Percentiles rank a stretch among this genome's conserved stretches.
These are phyloP conservation scores for Sialia sialis DNA, from an alignment of 2,113 vertebrate species.

Conservation along the genomic window DNA sequence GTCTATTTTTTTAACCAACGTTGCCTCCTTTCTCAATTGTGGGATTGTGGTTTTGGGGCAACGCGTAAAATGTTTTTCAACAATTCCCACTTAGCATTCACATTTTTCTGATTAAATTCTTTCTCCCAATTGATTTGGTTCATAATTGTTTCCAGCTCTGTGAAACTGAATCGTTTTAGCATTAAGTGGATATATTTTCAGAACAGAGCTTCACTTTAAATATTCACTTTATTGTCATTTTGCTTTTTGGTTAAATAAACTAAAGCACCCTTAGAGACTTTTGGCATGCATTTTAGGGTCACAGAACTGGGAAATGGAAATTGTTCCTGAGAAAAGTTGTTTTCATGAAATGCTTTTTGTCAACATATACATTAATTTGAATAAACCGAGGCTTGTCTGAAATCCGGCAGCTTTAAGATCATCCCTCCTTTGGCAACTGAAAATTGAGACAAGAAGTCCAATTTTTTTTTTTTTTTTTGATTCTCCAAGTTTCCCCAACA, in stretches of 20 bases:
- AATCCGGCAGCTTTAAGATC: background rate
- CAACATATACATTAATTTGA: background rate
- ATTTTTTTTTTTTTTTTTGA: background rate
- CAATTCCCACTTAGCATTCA: constrained; percentile 61
- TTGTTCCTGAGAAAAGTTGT: constrained; percentile 6
- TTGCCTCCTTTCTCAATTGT: constrained; percentile 51
- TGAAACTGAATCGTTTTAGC: background rate
- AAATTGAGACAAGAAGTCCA: background rate
- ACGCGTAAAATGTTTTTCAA: constrained; percentile 48
- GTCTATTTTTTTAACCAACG: background rate
- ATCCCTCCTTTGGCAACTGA: background rate
- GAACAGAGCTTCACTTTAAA: constrained; percentile 35
- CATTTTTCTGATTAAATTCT: constrained; percentile 59
- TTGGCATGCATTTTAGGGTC: background rate
- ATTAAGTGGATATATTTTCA: constrained; percentile 40
- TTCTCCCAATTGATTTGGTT: constrained; percentile 51
- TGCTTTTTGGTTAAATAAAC: constrained; percentile 12
- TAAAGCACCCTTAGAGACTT: background rate
- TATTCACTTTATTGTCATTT: constrained; percentile 19
- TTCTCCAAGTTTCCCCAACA: background rate
- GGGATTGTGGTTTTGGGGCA: constrained; percentile 62
- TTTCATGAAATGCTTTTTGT: background rate
- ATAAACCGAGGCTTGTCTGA: background rate
- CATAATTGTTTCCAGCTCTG: constrained; percentile 55
- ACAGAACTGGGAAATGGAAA: constrained; percentile 36